Base-by-base conservation (phyloP, 2,888 invertebrate species). In the Drosophila paramelanica region DNA sequence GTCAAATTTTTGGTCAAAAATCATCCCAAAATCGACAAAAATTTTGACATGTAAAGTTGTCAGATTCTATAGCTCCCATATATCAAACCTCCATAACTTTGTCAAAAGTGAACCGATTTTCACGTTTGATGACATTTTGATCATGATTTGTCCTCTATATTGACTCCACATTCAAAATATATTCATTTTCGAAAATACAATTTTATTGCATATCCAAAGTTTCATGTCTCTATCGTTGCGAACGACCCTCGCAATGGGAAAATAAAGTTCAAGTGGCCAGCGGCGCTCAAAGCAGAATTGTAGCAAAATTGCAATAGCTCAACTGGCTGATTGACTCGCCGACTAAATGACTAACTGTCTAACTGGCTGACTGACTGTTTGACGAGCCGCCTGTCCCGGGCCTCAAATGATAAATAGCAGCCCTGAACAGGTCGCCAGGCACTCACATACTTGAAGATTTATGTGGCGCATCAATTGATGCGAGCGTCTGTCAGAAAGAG, bases 231-330 rank as follows among this genome's bases (percentile, higher is more conserved):
- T 17, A 17, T 17, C 17, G n/a, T n/a, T n/a, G n/a, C n/a, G 5
- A 41, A 1, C 78, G 3, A 2, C 68, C 74, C 75, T 77, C 75
- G 75, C 47, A 31, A n/a, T 13, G 53, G 14, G n/a, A 23, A 31
- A 56, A 52, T 23, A 46, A 42, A 51, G 60, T 64, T 77, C 51
- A 82, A 88, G 82, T 88, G 67, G 71, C 86, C 82, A 79, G 67
- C 79, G 88, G 82, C 79, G 74, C 64, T 72, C 49, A 43, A 62
- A 88, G 86, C 81, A 73, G 88, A 85, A 85, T 82, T 88, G 79
- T 81, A 77, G 77, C 85, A 79, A 79, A 82, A 82, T 82, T 83
- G 89, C 89, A 86, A 88, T 83, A 88, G 89, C 88, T 85, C 80
- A 82, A 68, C 59, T 58, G 66, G 58, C 73, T 76, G 77, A 77